phyloP scores from a whole-genome alignment of 1,140 invertebrate species.

The Phymastichus coffea region DNA sequence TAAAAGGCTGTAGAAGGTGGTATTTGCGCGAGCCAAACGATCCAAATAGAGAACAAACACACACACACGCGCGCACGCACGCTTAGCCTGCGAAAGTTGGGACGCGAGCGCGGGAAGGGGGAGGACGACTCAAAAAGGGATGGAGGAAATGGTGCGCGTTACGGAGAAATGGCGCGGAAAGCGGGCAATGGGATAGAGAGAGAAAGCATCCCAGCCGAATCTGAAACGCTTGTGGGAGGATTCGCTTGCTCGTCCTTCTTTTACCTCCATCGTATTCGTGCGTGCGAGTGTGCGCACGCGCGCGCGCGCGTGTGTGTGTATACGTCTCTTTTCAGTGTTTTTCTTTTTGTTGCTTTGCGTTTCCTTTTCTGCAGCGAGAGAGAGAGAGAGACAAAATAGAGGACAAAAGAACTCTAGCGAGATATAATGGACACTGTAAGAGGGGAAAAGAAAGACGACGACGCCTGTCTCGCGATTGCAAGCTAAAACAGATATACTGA shows the following conservation, averaged over 20 bases:
- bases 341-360: conserved; percentile 6
- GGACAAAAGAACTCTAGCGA: conserved; percentile 51
- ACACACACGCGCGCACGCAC: conserved; percentile 17
- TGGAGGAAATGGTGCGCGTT: conserved; percentile 57
- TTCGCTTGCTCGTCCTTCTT: conserved; percentile 35
- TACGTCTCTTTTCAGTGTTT: conserved; percentile 13
- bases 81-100: no score
- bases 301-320: conserved; percentile 21
- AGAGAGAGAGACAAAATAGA: no score
- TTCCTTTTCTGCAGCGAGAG: conserved; percentile 30
- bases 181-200: conserved; percentile 49
- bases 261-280: conserved; percentile 32
- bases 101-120: conserved; percentile 27
- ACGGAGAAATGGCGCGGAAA: conserved; percentile 58
- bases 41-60: conserved; percentile 55
- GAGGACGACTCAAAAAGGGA: conserved; percentile 42
- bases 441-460: conserved; percentile 33
- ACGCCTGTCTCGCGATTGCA: conserved; percentile 23
- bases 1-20: conserved; percentile 42
- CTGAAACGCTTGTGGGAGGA: conserved; percentile 50
- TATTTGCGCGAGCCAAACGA: conserved; percentile 57
- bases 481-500: conserved; percentile 9
- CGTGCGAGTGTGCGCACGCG: no score
- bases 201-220: conserved; percentile 35
- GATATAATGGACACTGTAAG: conserved; percentile 43